A percentile compares a stretch with the other conserved stretches of the same genome.
These are phyloP conservation scores for Centrocercus urophasianus DNA, from an alignment of 2,113 vertebrate genomes.

Conservation along the genomic window DNA sequence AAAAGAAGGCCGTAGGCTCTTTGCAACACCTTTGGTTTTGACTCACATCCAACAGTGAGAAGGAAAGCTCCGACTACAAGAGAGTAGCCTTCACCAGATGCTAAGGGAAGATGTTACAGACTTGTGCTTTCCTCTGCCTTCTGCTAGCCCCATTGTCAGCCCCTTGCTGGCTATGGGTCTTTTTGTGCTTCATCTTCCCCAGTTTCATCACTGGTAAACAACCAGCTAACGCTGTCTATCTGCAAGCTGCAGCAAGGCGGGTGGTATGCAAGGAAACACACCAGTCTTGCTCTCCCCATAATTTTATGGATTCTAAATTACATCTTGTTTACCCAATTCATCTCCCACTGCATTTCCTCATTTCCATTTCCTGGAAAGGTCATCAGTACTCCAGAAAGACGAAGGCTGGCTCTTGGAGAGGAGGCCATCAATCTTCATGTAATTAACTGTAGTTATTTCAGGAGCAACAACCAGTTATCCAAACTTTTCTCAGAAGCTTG, in stretches of 20 bases:
- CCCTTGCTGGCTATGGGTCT: accelerated
- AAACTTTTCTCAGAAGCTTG: slow-evolving; percentile 3
- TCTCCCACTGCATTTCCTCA: neutral
- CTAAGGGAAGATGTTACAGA: neutral
- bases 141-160: neutral
- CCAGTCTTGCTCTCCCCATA: neutral
- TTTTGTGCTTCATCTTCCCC: neutral
- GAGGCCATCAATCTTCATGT: slow-evolving; percentile 6
- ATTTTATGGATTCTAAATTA: neutral
- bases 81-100: accelerated
- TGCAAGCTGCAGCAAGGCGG: neutral
- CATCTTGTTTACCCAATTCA: neutral
- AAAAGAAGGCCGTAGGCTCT: accelerated
- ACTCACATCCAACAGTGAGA: neutral
- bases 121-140: neutral
- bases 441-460: neutral
- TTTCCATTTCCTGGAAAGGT: slow-evolving; percentile 25
- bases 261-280: neutral
- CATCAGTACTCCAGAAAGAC: neutral
- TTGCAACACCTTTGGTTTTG: neutral
- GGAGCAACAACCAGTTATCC: slow-evolving; percentile 31
- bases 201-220: accelerated
- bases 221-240: neutral
- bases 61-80: accelerated
- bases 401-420: neutral